Conservation (phyloP, 1,140 invertebrate species). For the Temnothorax nylanderi region DNA sequence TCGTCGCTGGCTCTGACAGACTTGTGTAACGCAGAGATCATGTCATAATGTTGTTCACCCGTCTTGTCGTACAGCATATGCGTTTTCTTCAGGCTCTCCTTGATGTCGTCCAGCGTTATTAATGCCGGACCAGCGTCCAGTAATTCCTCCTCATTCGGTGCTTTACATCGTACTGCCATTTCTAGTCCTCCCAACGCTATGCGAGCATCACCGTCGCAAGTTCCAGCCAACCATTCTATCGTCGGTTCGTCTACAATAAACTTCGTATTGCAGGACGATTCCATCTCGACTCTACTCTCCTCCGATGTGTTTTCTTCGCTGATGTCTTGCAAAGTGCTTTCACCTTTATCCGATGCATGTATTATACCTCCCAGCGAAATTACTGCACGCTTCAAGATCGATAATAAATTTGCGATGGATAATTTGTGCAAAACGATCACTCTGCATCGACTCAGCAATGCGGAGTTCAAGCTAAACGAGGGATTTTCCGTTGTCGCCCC, state of each 20-base stretch:
- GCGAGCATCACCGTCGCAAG: constrained; percentile 93
- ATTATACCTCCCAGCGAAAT: constrained; percentile 79
- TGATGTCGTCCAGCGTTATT: constrained; percentile 88
- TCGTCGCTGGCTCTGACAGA: constrained; percentile 93
- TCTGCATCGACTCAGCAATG: constrained; percentile 91
- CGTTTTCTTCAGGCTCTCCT: constrained; percentile 88
- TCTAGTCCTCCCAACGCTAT: constrained; percentile 92
- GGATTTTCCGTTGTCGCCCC: constrained; percentile 96
- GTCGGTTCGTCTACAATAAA: constrained; percentile 88
- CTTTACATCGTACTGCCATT: constrained; percentile 88
- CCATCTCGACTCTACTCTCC: constrained; percentile 69
- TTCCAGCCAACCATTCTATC: constrained; percentile 90
- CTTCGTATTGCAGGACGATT: constrained; percentile 67
- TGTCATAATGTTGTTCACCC: constrained; percentile 95
- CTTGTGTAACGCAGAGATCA: constrained; percentile 94
- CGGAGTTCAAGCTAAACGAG: constrained; percentile 93
- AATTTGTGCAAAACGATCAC: constrained; percentile 93
- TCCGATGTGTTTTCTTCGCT: constrained; percentile 13
- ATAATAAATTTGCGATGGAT: constrained; percentile 86
- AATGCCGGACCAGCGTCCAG: constrained; percentile 72
- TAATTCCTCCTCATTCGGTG: constrained; percentile 73
- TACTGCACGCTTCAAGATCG: constrained; percentile 89
- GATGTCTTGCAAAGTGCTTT: constrained; percentile 21
- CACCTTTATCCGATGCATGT: constrained; percentile 61
- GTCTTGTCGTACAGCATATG: constrained; percentile 92